Evolutionary conservation across 2,113 vertebrate genomes (phyloP).

Genomic region (Zosterops japonicus): DNA sequence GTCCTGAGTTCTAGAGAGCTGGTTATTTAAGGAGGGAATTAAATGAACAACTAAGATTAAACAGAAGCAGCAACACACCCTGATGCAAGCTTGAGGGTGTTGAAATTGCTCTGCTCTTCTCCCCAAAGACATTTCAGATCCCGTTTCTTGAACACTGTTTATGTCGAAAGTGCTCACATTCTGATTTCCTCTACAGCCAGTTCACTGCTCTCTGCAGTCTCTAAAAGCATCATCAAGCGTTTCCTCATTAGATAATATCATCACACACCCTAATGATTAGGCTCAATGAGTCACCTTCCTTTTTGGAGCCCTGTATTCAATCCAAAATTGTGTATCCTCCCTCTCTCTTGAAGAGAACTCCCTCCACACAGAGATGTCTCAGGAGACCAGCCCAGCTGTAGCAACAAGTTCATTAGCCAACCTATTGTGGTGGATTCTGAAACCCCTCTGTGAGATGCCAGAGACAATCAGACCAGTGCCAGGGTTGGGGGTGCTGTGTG

Average conservation of each 20-base stretch:
- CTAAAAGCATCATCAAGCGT: conserved; percentile 59
- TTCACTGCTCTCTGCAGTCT: conserved; percentile 47
- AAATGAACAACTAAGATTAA: conserved; percentile 13
- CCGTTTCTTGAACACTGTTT: conserved; percentile 55
- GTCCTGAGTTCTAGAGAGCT: conserved; percentile 51
- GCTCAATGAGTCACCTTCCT: conserved; percentile 60
- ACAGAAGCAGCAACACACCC: conserved; percentile 42
- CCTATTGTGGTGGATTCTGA: neutral
- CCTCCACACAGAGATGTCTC: neutral
- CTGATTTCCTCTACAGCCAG: conserved; percentile 49
- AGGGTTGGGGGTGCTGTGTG: neutral
- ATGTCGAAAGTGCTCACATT: conserved; percentile 41
- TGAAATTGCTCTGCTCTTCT: conserved; percentile 47
- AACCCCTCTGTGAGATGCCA: neutral
- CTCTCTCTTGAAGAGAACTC: conserved; percentile 29
- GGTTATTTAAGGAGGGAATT: conserved; percentile 34
- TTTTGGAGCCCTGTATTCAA: conserved; percentile 48
- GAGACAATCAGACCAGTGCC: neutral
- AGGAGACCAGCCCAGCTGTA: conserved; percentile 27
- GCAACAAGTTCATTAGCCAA: conserved; percentile 32
- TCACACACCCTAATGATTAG: conserved; percentile 65
- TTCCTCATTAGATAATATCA: conserved; percentile 73
- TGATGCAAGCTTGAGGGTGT: conserved; percentile 40
- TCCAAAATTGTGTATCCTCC: conserved; percentile 55
- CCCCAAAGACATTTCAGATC: conserved; percentile 45